Conservation (phyloP, 2,888 invertebrate genomes). For the Malthinus flaveolus region DNA sequence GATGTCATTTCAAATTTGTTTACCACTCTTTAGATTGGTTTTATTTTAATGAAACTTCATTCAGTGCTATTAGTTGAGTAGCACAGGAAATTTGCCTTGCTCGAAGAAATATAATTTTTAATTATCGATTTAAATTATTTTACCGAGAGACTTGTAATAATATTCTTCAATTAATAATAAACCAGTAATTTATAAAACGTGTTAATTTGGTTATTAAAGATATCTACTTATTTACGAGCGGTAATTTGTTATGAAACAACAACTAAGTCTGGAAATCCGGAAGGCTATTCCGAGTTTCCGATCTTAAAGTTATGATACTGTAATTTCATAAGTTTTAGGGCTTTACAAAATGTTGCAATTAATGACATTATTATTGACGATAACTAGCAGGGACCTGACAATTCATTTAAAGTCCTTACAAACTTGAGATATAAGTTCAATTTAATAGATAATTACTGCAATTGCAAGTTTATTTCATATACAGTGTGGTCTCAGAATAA, state of each 20-base stretch:
- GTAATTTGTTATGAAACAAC: conserved; percentile 1
- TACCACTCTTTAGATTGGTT: too few relatives aligned
- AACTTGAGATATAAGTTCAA: too few relatives aligned
- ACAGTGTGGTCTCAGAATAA: too few relatives aligned
- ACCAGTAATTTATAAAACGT: background rate
- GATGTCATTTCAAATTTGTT: too few relatives aligned
- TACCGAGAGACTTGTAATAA: too few relatives aligned
- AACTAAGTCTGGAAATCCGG: background rate
- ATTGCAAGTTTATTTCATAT: too few relatives aligned
- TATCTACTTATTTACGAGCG: background rate
- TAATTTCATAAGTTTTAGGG: conserved; percentile 13
- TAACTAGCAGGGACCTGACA: conserved; percentile 11
- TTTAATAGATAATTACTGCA: too few relatives aligned
- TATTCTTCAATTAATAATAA: background rate
- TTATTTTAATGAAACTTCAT: too few relatives aligned
- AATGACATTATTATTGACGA: conserved; percentile 13
- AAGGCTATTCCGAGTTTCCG: conserved; percentile 6
- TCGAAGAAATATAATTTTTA: too few relatives aligned
- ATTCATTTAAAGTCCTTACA: background rate
- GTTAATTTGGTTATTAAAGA: background rate
- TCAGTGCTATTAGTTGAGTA: too few relatives aligned
- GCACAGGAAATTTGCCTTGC: too few relatives aligned
- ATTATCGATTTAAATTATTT: too few relatives aligned
- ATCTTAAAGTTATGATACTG: conserved; percentile 6
- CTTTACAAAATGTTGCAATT: conserved; percentile 14